phyloP scores from a whole-genome alignment of 1,140 invertebrate species.

The Melanaphis sacchari region DNA sequence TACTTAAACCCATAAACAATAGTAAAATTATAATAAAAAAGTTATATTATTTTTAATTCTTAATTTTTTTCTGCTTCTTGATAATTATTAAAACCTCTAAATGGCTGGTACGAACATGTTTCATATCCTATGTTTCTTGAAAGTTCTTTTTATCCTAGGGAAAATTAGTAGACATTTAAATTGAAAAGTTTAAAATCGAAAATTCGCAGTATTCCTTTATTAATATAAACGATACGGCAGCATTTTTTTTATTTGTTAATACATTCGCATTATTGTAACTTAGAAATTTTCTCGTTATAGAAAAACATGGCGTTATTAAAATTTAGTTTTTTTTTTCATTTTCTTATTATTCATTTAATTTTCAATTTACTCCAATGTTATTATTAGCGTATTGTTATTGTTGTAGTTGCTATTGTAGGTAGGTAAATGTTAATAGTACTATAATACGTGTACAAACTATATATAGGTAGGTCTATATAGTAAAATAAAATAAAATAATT shows the following conservation, averaged over 20 bases:
- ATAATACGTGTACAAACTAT: not conserved
- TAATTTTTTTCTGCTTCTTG: not conserved
- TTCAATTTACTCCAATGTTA: slow-evolving; percentile 23
- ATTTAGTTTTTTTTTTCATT: not conserved
- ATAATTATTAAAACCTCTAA: not conserved
- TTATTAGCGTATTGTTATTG: not conserved
- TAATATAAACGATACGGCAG: not conserved
- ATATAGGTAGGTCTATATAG: not conserved
- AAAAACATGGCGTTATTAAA: not conserved
- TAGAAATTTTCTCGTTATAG: not conserved
- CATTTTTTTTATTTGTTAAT: not conserved
- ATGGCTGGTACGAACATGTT: not conserved
- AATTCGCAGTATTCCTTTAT: not conserved
- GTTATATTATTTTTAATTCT: no score
- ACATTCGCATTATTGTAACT: not conserved
- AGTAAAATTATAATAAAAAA: not conserved
- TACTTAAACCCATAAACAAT: not conserved
- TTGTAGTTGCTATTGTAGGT: not conserved
- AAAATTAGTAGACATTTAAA: slow-evolving; percentile 12
- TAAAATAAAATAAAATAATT: not conserved
- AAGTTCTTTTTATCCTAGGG: not conserved
- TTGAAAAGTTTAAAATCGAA: not conserved
- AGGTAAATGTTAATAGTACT: not conserved
- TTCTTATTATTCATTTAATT: slow-evolving; percentile 5
- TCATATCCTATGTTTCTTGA: not conserved